phyloP scores from a whole-genome alignment of 2,113 vertebrate species.

The Vulpes ferrilata region DNA sequence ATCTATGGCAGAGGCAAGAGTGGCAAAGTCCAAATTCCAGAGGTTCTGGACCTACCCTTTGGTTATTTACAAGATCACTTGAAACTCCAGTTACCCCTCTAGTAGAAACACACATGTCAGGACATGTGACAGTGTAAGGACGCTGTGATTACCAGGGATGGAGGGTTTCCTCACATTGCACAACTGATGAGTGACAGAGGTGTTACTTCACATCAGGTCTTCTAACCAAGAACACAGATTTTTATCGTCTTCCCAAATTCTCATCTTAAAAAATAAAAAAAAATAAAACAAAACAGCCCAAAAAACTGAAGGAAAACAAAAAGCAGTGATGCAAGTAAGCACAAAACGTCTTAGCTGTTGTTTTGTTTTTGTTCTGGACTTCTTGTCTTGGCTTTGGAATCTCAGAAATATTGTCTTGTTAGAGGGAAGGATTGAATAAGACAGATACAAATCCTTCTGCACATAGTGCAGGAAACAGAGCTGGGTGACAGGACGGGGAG shows the following conservation, averaged over 20 bases:
- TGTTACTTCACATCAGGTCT: background rate
- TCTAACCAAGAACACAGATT: background rate
- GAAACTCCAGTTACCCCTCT: background rate
- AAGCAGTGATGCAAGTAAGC: background rate
- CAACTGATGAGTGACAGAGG: background rate
- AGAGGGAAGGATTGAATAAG: background rate
- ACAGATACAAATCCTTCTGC: background rate
- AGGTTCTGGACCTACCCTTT: background rate
- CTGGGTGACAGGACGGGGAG: background rate
- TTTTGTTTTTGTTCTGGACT: background rate
- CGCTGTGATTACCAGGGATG: background rate
- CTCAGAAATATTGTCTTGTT: constrained; percentile 21
- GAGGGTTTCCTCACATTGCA: background rate
- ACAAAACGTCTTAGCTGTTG: background rate
- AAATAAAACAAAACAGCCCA: background rate
- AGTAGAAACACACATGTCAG: background rate
- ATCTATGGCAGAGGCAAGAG: background rate
- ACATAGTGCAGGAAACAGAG: background rate
- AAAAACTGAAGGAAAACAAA: background rate
- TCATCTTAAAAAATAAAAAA: background rate
- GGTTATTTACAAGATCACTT: constrained; percentile 57
- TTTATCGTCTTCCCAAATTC: background rate
- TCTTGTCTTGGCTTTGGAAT: constrained; percentile 42
- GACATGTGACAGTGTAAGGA: background rate
- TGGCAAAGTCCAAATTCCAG: constrained; percentile 36